phyloP scores from a whole-genome alignment of 35 echinoderm and acorn worm species.

The Heliocidaris erythrogramma region DNA sequence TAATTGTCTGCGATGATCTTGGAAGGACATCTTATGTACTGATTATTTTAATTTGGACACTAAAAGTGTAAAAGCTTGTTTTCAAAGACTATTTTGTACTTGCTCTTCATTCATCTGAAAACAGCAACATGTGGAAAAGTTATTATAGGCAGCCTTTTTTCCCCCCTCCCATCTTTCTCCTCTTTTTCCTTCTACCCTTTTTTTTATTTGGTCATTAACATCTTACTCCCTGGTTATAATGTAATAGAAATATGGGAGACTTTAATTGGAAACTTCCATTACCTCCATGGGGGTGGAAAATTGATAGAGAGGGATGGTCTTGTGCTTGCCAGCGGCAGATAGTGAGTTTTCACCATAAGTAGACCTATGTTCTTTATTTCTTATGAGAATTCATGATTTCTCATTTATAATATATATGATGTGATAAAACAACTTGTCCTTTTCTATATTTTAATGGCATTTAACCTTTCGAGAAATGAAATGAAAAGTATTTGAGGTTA shows the following conservation, averaged over 20 bases:
- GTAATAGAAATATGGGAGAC: conserved; percentile 41
- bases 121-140: conserved; percentile 42
- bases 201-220: conserved; percentile 36
- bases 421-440: too few species aligned
- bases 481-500: too few species aligned
- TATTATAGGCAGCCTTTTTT: background rate
- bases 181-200: conserved; percentile 6
- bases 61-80: background rate
- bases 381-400: too few species aligned
- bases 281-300: background rate
- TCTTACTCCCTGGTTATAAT: conserved; percentile 42
- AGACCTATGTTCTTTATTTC: too few species aligned
- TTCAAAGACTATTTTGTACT: background rate
- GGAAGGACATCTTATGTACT: background rate
- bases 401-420: too few species aligned
- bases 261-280: conserved; percentile 48
- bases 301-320: background rate
- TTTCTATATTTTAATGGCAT: too few species aligned
- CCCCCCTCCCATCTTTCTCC: conserved; percentile 14
- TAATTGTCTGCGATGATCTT: background rate
- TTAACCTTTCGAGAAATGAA: too few species aligned
- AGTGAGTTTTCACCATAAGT: background rate
- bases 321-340: background rate
- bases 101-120: conserved; percentile 26
- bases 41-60: background rate